These are phyloP conservation scores for Furcula furcula DNA, from an alignment of 2,888 invertebrate genomes.

Conservation along the genomic window DNA sequence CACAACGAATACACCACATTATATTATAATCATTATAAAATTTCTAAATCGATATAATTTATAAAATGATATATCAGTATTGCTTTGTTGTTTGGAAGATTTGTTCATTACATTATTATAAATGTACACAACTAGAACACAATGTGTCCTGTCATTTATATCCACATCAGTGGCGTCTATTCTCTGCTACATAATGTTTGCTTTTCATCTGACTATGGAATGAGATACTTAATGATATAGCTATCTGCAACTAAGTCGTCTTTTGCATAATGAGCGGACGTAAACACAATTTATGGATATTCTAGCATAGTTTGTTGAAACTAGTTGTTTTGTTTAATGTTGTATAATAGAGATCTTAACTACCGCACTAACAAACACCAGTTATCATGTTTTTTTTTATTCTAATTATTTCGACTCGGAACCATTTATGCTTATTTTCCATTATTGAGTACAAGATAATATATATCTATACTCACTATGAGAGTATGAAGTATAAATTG, in stretches of 20 bases:
- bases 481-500: no score
- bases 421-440: no score
- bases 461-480: no score
- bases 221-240: slow-evolving; percentile 22
- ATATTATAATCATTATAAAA: slow-evolving; percentile 27
- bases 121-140: slow-evolving; percentile 20
- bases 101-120: slow-evolving; percentile 31
- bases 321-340: no score
- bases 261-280: slow-evolving; percentile 4
- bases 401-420: no score
- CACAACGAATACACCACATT: slow-evolving; percentile 19
- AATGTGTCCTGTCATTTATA: slow-evolving; percentile 9
- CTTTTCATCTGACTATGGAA: slow-evolving; percentile 40
- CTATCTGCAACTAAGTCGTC: slow-evolving; percentile 7
- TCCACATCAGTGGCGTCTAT: slow-evolving; percentile 1
- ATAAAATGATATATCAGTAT: slow-evolving; percentile 65
- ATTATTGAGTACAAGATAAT: no score
- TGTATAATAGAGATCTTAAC: slow-evolving; percentile 1
- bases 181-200: slow-evolving; percentile 5
- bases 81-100: slow-evolving; percentile 64
- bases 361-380: no score
- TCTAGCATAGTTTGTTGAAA: slow-evolving; percentile 10
- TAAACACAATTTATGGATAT: slow-evolving; percentile 6
- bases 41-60: slow-evolving; percentile 41
- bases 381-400: no score